Base-by-base conservation (phyloP, 2,113 vertebrate species). In the Semicossyphus pulcher region DNA sequence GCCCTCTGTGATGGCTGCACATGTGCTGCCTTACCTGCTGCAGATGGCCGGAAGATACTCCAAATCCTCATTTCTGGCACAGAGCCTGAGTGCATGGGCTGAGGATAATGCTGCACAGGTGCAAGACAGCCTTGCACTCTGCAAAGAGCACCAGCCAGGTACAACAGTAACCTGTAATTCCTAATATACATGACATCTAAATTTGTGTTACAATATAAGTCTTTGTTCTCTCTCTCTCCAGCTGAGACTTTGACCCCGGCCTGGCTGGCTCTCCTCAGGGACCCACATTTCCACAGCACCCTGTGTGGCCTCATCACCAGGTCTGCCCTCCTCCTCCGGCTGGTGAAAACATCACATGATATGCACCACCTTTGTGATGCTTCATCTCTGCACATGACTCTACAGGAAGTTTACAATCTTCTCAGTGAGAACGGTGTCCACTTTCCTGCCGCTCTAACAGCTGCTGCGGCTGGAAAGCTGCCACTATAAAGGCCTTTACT, bases 1-100 rank as follows among this genome's bases (percentile, higher is more conserved):
- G 78, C 93, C 95, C 0, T 91, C 91, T 0, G 47, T 93, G 57
- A 91, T 96, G 84, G 91, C 91, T 0, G 60, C 21, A 32, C 88
- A 90, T 12, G 82, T 97, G 73, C 87, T 94, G 62, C 95, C 94
- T 0, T 57, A 93, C 67, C 88, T 95, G 66, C 81, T 93, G 49
- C 91, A 72, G 73, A 85, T 95, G 65, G 81, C 90, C n/a, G 78
- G 88, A 15, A 84, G 53, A 67, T 69, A 45, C 4, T 72, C 88
- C 0, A 4, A 84, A 10, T 88, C 92, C 70, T 57, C 80, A 21
- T 64, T 36, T 0, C 52, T 94, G 75, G 75, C 12, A 2, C 64
- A 74, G 45, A 65, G 68, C 0, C 88, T 94, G 12, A 83, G 77
- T 9, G 20, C 0, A 5, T 97, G 96, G 96, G 92, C 92, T 39